Conservation (phyloP, 2,888 invertebrate species). For the Tachina grossa region DNA sequence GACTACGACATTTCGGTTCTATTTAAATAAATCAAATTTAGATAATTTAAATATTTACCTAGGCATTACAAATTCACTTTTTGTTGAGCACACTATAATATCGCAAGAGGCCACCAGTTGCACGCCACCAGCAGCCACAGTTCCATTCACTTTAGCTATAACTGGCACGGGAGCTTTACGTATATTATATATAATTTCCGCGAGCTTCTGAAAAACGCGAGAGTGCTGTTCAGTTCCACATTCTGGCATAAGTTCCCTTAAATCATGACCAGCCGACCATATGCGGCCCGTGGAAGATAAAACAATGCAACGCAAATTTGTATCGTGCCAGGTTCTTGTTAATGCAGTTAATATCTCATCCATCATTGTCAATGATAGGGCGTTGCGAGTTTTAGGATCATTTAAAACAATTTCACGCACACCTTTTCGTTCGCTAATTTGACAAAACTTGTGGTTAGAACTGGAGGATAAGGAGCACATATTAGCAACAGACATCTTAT, state of each 20-base stretch:
- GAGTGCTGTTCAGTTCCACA: constrained; percentile 68
- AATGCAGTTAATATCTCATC: constrained; percentile 86
- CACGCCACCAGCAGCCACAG: constrained; percentile 92
- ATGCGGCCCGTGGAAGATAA: constrained; percentile 90
- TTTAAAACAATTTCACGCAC: constrained; percentile 85
- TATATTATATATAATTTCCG: constrained; percentile 90
- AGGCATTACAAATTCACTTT: constrained; percentile 89
- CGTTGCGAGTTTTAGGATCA: constrained; percentile 89
- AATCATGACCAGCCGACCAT: constrained; percentile 97
- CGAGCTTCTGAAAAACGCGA: constrained; percentile 89
- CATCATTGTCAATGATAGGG: constrained; percentile 93
- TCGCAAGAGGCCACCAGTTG: constrained; percentile 97
- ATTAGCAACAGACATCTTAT: constrained; percentile 6
- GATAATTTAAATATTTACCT: constrained; percentile 74
- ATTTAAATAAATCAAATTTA: not conserved
- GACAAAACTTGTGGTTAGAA: constrained; percentile 36
- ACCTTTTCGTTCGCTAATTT: constrained; percentile 80
- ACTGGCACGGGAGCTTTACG: constrained; percentile 92
- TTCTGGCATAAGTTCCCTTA: constrained; percentile 91
- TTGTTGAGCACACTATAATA: constrained; percentile 91
- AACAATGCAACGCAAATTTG: constrained; percentile 89
- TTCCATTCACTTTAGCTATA: constrained; percentile 88
- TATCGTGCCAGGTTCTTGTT: constrained; percentile 84
- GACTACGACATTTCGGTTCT: too few relatives aligned
- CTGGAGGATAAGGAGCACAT: constrained; percentile 26